These are phyloP conservation scores for Haliclona indistincta DNA, from an alignment of 37 sponge, comb jelly and placozoan species.

Conservation along the genomic window DNA sequence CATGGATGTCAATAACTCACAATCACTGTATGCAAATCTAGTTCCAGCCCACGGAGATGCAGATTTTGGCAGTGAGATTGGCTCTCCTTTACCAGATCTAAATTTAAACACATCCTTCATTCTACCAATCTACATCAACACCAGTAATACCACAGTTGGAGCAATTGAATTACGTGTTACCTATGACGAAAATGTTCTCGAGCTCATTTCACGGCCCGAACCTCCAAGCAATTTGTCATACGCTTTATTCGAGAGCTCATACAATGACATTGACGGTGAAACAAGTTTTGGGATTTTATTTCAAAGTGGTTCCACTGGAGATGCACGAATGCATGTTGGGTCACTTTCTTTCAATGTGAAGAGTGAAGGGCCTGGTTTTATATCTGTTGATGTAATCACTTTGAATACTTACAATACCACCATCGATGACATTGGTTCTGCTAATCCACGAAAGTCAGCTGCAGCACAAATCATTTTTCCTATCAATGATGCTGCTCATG, in stretches of 20 bases:
- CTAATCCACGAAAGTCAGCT: slow-evolving; percentile 3
- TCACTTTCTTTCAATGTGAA: slow-evolving; percentile 16
- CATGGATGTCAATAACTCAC: background rate
- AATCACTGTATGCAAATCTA: slow-evolving; percentile 21
- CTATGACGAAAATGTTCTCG: slow-evolving; percentile 18
- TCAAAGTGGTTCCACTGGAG: background rate
- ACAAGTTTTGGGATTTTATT: slow-evolving; percentile 26
- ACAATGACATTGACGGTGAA: background rate
- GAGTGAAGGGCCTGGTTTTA: background rate
- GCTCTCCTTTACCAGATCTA: background rate
- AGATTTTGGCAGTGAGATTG: slow-evolving; percentile 38
- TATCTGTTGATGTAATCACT: slow-evolving; percentile 14
- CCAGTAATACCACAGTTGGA: slow-evolving; percentile 17
- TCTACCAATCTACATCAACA: slow-evolving; percentile 49
- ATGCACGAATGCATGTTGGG: slow-evolving; percentile 35
- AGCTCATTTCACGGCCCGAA: background rate
- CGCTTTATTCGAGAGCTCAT: slow-evolving; percentile 6
- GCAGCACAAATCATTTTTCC: slow-evolving; percentile 11
- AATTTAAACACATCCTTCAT: background rate
- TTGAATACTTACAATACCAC: slow-evolving; percentile 7
- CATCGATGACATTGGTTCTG: slow-evolving; percentile 30
- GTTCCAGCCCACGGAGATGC: slow-evolving; percentile 52
- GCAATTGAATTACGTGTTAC: slow-evolving; percentile 24
- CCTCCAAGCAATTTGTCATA: background rate
- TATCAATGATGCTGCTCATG: background rate